Base-by-base conservation (phyloP, 2,113 vertebrate genomes). In the Solenodon paradoxus region DNA sequence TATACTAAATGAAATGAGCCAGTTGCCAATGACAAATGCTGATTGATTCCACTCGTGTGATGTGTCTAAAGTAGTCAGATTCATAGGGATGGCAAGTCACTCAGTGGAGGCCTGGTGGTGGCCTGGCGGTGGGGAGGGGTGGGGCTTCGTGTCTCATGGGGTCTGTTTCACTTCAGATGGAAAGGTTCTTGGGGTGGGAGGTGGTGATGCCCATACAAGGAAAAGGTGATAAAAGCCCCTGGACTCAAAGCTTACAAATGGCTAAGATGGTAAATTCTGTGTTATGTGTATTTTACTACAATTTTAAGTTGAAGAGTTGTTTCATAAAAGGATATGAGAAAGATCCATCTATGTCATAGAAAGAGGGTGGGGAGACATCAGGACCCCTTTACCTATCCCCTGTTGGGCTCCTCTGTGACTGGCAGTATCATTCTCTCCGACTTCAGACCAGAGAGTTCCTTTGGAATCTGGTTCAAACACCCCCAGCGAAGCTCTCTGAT, bases 41-140 rank as follows among this genome's bases (percentile, higher is more conserved):
- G 12, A 11, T 11, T 24, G 30, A 40, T 47, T 19, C 59, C 59
- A 24, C 47, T 15, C n/a, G 1, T 4, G 1, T 0, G 32, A 47
- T 32, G 22, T 35, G 7, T 17, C 38, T 13, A 12, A 63, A 3
- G 24, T 12, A 3, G 0, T 26, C 74, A 55, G 20, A 66, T 28
- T 3, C n/a, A n/a, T 17, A 13, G 26, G 13, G 64, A 69, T 35
- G 32, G 64, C 35, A 15, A 42, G n/a, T n/a, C n/a, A n/a, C n/a
- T n/a, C n/a, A 30, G 24, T 5, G 11, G 28, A 32, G 12, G n/a
- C n/a, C 9, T 1, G 1, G 47, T n/a, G 16, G 5, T 30, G 22
- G 16, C 26, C 9, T 4, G 47, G 30, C n/a, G 16, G 9, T 24
- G n/a, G 47, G 64, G 81, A 22, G 81, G 22, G 8, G 15, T 0